Percentiles rank a stretch among this genome's conserved stretches.
These are phyloP conservation scores for Toxotes chatareus DNA, from an alignment of 2,113 vertebrate species.

Conservation along the genomic window DNA sequence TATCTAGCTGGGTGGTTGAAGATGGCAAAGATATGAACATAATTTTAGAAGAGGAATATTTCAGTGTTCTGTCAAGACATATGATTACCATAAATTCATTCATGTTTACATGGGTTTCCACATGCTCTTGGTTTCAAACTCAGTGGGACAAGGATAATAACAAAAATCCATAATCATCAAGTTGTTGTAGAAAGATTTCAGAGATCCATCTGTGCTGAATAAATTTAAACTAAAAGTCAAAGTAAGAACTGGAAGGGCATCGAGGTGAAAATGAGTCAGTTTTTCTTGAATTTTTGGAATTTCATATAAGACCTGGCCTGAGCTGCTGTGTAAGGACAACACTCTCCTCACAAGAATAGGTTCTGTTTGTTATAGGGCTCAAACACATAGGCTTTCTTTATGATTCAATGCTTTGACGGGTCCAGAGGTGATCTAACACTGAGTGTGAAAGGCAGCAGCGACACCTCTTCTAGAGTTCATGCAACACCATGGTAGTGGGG, in stretches of 20 bases:
- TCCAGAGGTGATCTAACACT: conserved; percentile 40
- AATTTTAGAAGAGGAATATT: not conserved
- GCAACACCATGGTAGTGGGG: conserved; percentile 10
- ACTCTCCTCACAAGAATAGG: not conserved
- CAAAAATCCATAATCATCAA: not conserved
- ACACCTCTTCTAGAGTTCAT: conserved; percentile 47
- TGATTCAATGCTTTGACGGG: conserved; percentile 29
- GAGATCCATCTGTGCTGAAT: not conserved
- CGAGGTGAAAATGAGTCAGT: not conserved
- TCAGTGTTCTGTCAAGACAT: not conserved
- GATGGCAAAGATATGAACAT: not conserved
- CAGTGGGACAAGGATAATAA: not conserved
- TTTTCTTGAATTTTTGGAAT: not conserved
- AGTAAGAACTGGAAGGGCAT: not conserved
- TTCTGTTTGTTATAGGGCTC: not conserved
- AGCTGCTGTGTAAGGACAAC: not conserved
- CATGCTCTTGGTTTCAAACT: not conserved
- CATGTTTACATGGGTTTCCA: not conserved
- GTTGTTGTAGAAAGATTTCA: not conserved
- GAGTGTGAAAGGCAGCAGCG: conserved; percentile 42
- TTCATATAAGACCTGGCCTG: not conserved
- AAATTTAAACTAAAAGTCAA: not conserved
- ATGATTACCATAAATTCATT: not conserved
- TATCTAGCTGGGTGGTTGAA: conserved; percentile 14
- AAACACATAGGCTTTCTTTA: conserved; percentile 16